Conservation (phyloP, 2,888 invertebrate genomes). For the Rotaria macrura region DNA sequence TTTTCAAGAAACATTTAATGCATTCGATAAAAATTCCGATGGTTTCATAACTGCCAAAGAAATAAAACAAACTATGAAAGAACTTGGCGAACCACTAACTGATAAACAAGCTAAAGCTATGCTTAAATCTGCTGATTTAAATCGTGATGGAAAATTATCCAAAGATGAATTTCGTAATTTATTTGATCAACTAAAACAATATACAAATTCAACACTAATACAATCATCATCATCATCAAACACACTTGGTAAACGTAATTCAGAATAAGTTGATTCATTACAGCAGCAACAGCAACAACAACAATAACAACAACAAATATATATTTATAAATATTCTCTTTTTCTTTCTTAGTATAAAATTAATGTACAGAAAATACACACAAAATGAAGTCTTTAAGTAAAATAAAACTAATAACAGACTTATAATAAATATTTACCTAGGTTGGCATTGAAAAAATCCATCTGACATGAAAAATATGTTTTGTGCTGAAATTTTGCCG, state of each 20-base stretch:
- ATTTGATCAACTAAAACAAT: not conserved
- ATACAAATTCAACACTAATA: not conserved
- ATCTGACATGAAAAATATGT: too few relatives aligned
- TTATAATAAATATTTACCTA: too few relatives aligned
- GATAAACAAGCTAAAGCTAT: not conserved
- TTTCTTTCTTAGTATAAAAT: too few relatives aligned
- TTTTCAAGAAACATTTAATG: conserved; percentile 19
- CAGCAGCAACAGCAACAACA: not conserved
- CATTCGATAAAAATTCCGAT: conserved; percentile 4
- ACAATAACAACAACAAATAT: not conserved
- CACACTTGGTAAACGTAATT: too few relatives aligned
- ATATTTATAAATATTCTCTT: not conserved
- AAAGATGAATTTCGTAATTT: conserved; percentile 7
- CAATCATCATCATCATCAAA: not conserved
- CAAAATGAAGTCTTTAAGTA: too few relatives aligned
- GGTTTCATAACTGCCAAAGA: not conserved
- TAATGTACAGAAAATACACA: too few relatives aligned
- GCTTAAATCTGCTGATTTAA: not conserved
- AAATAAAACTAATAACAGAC: too few relatives aligned
- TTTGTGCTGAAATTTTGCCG: too few relatives aligned
- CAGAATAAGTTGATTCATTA: not conserved
- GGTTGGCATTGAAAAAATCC: too few relatives aligned
- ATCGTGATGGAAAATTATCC: not conserved
- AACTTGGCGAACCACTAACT: not conserved
- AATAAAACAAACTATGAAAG: not conserved